Evolutionary conservation across 2,888 invertebrate genomes (phyloP), one percentile per base, ranked within the genome.

Genomic region (Junonia oenone): DNA sequence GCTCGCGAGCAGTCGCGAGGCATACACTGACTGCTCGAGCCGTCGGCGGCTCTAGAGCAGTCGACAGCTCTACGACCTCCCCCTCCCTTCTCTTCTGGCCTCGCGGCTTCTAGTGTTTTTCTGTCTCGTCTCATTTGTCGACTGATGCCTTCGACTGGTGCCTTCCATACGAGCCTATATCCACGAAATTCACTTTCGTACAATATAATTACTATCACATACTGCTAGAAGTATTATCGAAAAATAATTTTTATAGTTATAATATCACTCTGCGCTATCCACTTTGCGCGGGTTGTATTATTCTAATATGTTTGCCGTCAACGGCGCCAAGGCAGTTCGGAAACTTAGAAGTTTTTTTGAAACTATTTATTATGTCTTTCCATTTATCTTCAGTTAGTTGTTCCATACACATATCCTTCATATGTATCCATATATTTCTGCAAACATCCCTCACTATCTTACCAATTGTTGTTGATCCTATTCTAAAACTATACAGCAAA

Each of bases 281-380:
- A 61, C 61, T 55, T 19, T 50, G 37, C 11, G 48, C 51, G 45
- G 62, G 63, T 58, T 62, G 49, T 56, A 56, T 54, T 51, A 64
- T 60, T 56, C 63, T 54, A 45, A 61, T 66, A 53, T 66, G 68
- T 59, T 68, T 68, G 50, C 66, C 65, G 55, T 65, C 68, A 45
- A 67, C 53, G 27, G 68, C 67, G 14, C 60, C 60, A 14, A 64
- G 17, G 61, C 65, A 56, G 61, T 61, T 56, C 47, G 60, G 60
- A 55, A 60, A 60, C 38, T 59, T 46, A 31, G 53, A 15, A 49
- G 38, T 52, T 51, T 51, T 57, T 51, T 31, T 9, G 31, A 31
- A 31, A 31, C n/a, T 11, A 31, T 31, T 31, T 31, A 31, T 31
- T 31, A 31, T 9, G 31, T 31, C 31, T 31, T 31, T 31, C 31